phyloP scores from a whole-genome alignment of 1,140 invertebrate genomes.

The Euura saliciscinereae region DNA sequence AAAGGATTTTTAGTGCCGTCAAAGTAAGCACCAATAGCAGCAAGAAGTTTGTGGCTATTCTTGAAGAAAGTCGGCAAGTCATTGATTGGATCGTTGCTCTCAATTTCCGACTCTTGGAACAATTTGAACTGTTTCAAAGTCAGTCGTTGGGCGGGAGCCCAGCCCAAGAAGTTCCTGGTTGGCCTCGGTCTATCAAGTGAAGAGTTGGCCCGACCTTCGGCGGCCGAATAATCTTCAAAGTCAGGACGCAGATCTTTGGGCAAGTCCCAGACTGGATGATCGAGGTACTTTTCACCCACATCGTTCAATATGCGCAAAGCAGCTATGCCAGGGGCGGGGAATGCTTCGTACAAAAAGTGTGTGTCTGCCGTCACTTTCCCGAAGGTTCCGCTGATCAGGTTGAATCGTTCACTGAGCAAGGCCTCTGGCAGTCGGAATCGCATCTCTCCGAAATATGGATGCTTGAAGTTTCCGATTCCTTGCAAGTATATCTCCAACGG shows the following conservation, averaged over 20 bases:
- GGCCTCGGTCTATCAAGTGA: background rate
- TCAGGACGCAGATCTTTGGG: background rate
- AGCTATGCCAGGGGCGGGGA: background rate
- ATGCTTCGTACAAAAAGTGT: background rate
- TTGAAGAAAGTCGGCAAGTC: background rate
- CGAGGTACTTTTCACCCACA: background rate
- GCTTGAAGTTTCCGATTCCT: background rate
- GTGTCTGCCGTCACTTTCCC: background rate
- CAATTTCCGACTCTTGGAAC: background rate
- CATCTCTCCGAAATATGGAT: background rate
- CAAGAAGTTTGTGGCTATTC: background rate
- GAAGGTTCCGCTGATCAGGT: background rate
- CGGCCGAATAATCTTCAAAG: background rate
- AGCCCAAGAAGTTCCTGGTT: background rate
- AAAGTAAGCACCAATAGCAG: background rate
- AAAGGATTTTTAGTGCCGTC: too few relatives aligned
- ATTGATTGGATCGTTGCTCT: background rate
- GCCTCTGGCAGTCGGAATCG: background rate
- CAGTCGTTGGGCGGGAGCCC: background rate
- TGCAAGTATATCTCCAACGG: background rate
- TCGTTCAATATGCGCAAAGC: background rate
- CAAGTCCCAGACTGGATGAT: background rate
- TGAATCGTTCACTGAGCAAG: background rate
- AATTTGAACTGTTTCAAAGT: background rate
- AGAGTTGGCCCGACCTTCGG: too few relatives aligned